Evolutionary conservation across 64 coral and sea anemone genomes (phyloP).

Genomic region (Montipora cactus): DNA sequence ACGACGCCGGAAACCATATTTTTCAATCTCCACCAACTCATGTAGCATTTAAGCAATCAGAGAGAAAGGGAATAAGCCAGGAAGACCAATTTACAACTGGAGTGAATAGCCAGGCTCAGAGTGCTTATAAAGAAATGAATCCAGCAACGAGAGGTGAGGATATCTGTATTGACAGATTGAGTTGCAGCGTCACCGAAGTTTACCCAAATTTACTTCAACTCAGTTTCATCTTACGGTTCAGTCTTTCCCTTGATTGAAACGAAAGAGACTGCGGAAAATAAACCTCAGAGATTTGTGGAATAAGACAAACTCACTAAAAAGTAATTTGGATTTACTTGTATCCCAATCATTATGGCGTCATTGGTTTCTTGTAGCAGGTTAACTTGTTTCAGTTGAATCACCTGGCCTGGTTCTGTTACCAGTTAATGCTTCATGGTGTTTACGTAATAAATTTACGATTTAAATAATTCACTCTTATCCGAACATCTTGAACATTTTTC

Average conservation of each 20-base stretch:
- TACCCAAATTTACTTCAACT: background rate
- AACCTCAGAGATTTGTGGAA: background rate
- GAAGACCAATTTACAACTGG: background rate
- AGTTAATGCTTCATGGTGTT: background rate
- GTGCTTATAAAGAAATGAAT: conserved; percentile 31
- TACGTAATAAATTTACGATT: background rate
- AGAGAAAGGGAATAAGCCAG: conserved; percentile 8
- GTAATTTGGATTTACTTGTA: conserved; percentile 4
- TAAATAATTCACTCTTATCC: background rate
- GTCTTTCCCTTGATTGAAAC: background rate
- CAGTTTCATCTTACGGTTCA: background rate
- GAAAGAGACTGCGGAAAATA: background rate
- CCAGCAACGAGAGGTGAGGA: conserved; percentile 43
- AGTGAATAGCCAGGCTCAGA: conserved; percentile 5
- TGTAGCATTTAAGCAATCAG: conserved; percentile 25
- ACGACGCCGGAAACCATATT: conserved; percentile 6
- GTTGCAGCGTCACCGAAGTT: conserved; percentile 12
- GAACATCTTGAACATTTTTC: background rate
- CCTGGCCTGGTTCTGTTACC: background rate
- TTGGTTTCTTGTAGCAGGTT: conserved; percentile 17
- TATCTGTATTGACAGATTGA: conserved; percentile 32
- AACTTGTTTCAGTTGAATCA: background rate
- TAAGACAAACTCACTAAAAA: background rate
- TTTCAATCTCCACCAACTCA: conserved; percentile 30
- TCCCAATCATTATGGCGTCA: conserved; percentile 23